phyloP scores from a whole-genome alignment of 2,113 vertebrate species.

The Thamnaconus septentrionalis region DNA sequence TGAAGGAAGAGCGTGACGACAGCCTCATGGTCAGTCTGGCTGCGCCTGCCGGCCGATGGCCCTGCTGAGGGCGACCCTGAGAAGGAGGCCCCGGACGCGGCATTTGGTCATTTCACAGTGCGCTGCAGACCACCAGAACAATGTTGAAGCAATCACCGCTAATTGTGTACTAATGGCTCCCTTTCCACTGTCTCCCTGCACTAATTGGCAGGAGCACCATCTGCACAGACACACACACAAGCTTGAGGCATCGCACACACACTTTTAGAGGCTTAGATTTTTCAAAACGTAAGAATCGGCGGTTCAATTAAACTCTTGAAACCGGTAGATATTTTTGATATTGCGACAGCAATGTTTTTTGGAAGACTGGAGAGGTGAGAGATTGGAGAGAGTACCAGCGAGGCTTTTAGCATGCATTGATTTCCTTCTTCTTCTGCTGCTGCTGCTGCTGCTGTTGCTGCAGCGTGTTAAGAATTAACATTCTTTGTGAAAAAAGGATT shows the following conservation, averaged over 20 bases:
- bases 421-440: no score
- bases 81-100: constrained; percentile 22
- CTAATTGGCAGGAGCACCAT: constrained; percentile 71
- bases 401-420: no score
- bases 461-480: no score
- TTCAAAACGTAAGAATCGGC: constrained; percentile 1
- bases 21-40: neutral
- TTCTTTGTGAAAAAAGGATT: constrained; percentile 29
- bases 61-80: neutral
- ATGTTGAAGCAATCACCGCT: constrained; percentile 73
- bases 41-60: neutral
- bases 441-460: no score
- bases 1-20: constrained; percentile 1
- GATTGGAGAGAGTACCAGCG: no score
- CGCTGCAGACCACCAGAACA: constrained; percentile 69
- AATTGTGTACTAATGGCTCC: constrained; percentile 73
- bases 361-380: no score
- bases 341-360: neutral
- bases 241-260: neutral
- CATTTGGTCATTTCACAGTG: constrained; percentile 76
- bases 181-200: constrained; percentile 56
- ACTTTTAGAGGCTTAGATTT: neutral
- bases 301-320: constrained; percentile 8
- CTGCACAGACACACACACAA: constrained; percentile 37
- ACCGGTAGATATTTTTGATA: constrained; percentile 12